phyloP scores from a whole-genome alignment of 2,113 vertebrate species.

The Amazona guildingii region DNA sequence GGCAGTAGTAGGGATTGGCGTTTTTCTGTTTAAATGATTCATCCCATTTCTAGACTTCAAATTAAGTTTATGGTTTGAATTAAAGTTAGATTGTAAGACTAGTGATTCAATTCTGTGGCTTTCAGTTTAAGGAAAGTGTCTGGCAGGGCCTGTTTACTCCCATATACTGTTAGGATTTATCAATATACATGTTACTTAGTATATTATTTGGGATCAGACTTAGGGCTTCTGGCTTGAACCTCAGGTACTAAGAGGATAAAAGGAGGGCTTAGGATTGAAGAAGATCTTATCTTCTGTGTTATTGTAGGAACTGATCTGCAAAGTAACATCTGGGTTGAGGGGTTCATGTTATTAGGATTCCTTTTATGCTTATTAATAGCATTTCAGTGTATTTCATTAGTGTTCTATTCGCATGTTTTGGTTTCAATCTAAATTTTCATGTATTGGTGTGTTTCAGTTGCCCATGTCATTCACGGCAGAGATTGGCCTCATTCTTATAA shows the following conservation, averaged over 20 bases:
- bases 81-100: neutral
- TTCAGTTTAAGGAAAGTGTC: neutral
- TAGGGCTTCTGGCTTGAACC: neutral
- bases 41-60: neutral
- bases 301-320: neutral
- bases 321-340: neutral
- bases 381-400: neutral
- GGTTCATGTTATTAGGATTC: neutral
- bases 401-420: neutral
- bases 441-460: neutral
- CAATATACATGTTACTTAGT: neutral
- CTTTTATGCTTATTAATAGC: neutral
- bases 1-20: neutral
- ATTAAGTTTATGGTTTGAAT: neutral
- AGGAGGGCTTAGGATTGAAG: neutral
- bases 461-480: neutral
- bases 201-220: neutral
- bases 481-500: neutral
- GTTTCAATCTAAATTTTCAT: neutral
- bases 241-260: neutral
- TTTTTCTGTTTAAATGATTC: slow-evolving; percentile 1
- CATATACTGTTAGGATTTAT: neutral
- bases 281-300: neutral
- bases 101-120: neutral
- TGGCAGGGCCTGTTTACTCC: neutral